Evolutionary conservation across 1,140 invertebrate species (phyloP), one percentile per base, ranked within the genome.

Genomic region (Harpegnathos saltator): DNA sequence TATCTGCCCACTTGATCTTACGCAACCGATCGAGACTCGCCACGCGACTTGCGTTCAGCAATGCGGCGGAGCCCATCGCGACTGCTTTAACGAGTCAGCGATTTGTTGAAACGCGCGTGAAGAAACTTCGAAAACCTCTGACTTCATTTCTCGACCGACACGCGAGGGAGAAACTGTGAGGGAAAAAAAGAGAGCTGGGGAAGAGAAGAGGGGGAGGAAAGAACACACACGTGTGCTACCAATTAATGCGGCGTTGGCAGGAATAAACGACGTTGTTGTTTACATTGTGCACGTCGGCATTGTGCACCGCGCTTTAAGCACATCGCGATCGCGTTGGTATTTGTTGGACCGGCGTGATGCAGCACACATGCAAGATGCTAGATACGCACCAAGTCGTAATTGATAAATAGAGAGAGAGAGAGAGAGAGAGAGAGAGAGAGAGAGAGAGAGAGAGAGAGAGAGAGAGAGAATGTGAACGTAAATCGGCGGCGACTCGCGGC

Each of bases 221-320:
- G 11, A 9, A 44, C 3, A 44, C n/a, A 44, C 3, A 44, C 0
- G 38, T 5, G 9, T 9, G 4, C 38, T 44, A 9, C 38, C 38
- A 9, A 69, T 69, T 58, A 29, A 1, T 38, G 54, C 14, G 12
- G 38, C 58, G 1, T 15, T 38, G 19, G 14, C n/a, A 68, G 68
- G 38, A 19, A 61, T 68, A 80, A 59, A 66, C 19, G 61, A 80
- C 81, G 29, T 61, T 81, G 61, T 83, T 83, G 29, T 61, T 81
- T 68, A 17, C 19, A 69, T 83, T 83, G 22, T 52, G 61, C 59
- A 17, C n/a, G 19, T 29, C 38, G 33, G 14, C 52, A 69, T 61
- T 68, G 26, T 83, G 61, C 24, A 38, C 5, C 22, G 56, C 14
- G 11, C 19, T 65, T 44, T 62, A 75, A 82, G 48, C 44, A 15